Percentiles rank a stretch among this genome's conserved stretches.
Evolutionary conservation across 2,888 invertebrate species (phyloP).

Genomic region (Bursaphelenchus okinawaensis): DNA sequence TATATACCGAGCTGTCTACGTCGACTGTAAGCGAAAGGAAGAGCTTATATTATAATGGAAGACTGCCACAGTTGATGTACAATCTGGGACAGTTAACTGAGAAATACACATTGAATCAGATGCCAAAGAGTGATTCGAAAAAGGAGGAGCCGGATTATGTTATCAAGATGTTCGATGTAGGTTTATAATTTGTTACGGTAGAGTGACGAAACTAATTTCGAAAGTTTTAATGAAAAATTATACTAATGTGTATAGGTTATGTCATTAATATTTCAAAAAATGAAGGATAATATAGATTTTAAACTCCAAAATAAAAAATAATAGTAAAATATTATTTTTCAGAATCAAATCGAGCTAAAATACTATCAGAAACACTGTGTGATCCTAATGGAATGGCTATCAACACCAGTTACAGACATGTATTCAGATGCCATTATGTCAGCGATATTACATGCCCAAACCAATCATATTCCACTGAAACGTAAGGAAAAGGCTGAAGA

Average conservation of each 20-base stretch:
- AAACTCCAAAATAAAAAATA: no score
- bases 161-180: slow-evolving; percentile 42
- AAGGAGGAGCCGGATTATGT: slow-evolving; percentile 32
- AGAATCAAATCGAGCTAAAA: slow-evolving; percentile 30
- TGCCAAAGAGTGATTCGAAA: slow-evolving; percentile 32
- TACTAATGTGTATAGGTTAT: no score
- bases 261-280: no score
- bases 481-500: no score
- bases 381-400: slow-evolving; percentile 86
- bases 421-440: slow-evolving; percentile 90
- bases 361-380: slow-evolving; percentile 57
- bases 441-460: slow-evolving; percentile 76
- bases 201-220: no score
- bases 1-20: slow-evolving; percentile 87
- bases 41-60: slow-evolving; percentile 79
- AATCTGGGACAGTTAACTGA: slow-evolving; percentile 60
- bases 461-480: slow-evolving; percentile 55
- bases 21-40: slow-evolving; percentile 86
- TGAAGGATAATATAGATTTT: no score
- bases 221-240: no score
- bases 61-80: slow-evolving; percentile 63
- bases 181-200: no score
- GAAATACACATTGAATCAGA: slow-evolving; percentile 30
- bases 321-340: no score
- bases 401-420: slow-evolving; percentile 93